A percentile compares a stretch with the other conserved stretches of the same genome.
Evolutionary conservation across 2,888 invertebrate genomes (phyloP).

Genomic region (Lasioglossum marginatum): DNA sequence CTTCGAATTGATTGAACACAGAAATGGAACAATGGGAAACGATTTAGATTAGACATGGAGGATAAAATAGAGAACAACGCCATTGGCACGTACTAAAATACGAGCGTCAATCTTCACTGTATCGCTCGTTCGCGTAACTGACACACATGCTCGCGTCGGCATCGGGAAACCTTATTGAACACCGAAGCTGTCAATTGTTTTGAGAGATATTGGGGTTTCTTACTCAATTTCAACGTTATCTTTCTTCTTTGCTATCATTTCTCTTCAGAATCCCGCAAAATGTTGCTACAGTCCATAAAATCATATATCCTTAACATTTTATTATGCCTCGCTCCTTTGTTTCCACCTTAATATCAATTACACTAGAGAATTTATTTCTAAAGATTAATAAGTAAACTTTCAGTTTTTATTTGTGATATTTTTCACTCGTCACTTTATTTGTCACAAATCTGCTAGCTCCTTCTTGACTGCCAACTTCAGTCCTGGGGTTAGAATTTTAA

Average conservation of each 20-base stretch:
- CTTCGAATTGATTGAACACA: neutral
- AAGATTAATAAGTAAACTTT: neutral
- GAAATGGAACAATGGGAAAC: neutral
- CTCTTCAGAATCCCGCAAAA: neutral
- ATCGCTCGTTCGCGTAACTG: slow-evolving; percentile 10
- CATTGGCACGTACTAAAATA: slow-evolving; percentile 20
- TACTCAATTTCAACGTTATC: slow-evolving; percentile 14
- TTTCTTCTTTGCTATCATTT: neutral
- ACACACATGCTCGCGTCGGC: slow-evolving; percentile 21
- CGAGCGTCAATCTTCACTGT: slow-evolving; percentile 16
- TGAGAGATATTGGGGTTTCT: slow-evolving; percentile 30
- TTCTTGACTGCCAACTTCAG: neutral
- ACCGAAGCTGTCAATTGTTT: slow-evolving; percentile 34
- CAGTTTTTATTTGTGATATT: neutral
- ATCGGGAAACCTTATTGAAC: slow-evolving; percentile 30
- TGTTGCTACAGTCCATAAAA: slow-evolving; percentile 18
- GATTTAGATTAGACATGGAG: neutral
- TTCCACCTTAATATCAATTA: neutral
- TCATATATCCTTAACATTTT: neutral
- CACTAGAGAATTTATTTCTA: no score
- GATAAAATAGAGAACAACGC: neutral
- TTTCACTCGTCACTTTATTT: neutral
- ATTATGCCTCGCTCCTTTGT: neutral
- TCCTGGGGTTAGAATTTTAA: no score
- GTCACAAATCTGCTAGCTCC: neutral